These are phyloP conservation scores for Trachemys scripta DNA, from an alignment of 2,113 vertebrate genomes.

Conservation along the genomic window DNA sequence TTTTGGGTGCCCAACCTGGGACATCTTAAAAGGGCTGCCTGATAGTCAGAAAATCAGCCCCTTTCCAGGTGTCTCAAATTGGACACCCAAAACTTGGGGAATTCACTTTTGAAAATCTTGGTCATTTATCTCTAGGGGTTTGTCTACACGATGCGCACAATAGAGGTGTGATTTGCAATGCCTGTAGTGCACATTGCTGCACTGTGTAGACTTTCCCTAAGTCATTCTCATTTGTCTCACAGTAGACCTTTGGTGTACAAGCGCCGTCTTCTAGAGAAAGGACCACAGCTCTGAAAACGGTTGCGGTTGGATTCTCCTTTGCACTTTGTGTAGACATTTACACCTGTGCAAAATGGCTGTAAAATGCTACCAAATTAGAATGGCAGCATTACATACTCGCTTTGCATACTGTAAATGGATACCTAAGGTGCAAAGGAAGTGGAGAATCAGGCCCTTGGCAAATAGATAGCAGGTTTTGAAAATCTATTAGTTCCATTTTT, in stretches of 20 bases:
- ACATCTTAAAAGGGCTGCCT: not conserved
- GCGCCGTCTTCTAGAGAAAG: not conserved
- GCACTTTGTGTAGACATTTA: not conserved
- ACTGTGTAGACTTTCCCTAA: not conserved
- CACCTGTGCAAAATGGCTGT: not conserved
- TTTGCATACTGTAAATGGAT: not conserved
- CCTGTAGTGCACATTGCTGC: not conserved
- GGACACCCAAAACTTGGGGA: not conserved
- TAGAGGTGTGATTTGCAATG: not conserved
- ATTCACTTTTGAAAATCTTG: not conserved
- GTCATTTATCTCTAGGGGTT: not conserved
- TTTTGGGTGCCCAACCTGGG: not conserved
- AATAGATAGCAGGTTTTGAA: not conserved
- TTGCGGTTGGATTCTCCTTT: not conserved
- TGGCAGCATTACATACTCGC: not conserved
- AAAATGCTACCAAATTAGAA: not conserved
- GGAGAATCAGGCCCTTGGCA: not conserved
- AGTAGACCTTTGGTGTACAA: not conserved
- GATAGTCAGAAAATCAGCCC: not conserved
- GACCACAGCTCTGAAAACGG: not conserved
- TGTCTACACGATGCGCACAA: not conserved
- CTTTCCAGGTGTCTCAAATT: not conserved
- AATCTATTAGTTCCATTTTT: not conserved
- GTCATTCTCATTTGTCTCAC: not conserved
- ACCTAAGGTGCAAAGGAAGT: not conserved